These are phyloP conservation scores for Steinernema scapterisci DNA, from an alignment of 2,888 invertebrate genomes.

Conservation along the genomic window DNA sequence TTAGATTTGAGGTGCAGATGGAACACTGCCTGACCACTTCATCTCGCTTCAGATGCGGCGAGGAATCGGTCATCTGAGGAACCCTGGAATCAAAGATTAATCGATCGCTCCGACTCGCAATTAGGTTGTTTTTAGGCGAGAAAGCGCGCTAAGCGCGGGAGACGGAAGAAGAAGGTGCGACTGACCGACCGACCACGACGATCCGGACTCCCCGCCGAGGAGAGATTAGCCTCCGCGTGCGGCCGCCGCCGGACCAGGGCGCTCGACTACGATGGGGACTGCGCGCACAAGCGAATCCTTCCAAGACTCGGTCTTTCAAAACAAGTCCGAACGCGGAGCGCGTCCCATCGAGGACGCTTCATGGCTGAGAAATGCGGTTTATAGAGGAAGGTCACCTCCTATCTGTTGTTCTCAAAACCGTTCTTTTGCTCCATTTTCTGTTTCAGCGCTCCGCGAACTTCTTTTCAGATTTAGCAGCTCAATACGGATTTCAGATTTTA, in stretches of 20 bases:
- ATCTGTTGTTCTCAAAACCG: too few species aligned
- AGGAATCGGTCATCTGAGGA: conserved; percentile 18
- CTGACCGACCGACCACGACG: neutral
- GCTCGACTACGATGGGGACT: neutral
- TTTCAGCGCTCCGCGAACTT: too few species aligned
- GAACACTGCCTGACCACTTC: conserved; percentile 8
- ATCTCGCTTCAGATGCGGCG: neutral
- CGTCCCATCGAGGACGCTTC: neutral
- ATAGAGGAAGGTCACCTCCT: too few species aligned
- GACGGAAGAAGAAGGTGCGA: too few species aligned
- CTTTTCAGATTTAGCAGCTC: too few species aligned
- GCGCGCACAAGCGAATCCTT: neutral
- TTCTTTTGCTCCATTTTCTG: too few species aligned
- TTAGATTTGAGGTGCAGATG: neutral
- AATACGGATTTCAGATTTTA: too few species aligned
- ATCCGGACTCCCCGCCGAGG: neutral
- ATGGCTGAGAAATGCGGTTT: too few species aligned
- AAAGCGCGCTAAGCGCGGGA: conserved; percentile 16
- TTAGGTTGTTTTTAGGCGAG: too few species aligned
- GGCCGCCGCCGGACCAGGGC: neutral
- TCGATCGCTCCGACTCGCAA: neutral
- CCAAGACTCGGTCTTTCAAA: neutral
- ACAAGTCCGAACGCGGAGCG: neutral
- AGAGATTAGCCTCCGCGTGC: conserved; percentile 9
- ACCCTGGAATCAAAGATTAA: neutral